A percentile compares a stretch with the other conserved stretches of the same genome.
These are phyloP conservation scores for Erithacus rubecula DNA, from an alignment of 2,797 vertebrate species.

Conservation along the genomic window DNA sequence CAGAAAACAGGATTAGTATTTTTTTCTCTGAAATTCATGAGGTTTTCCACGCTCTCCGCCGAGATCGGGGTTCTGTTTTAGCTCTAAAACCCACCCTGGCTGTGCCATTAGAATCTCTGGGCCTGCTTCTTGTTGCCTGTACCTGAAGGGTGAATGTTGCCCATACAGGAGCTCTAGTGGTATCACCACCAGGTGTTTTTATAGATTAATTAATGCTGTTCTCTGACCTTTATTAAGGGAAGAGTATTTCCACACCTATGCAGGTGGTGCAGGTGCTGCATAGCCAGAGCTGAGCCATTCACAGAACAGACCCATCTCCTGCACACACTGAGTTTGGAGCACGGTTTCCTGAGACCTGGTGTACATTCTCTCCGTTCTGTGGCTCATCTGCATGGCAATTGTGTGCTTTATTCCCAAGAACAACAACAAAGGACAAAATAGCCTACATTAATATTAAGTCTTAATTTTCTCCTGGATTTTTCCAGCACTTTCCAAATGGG, in stretches of 20 bases:
- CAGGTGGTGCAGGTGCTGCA: neutral
- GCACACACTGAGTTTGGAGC: neutral
- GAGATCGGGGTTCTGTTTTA: neutral
- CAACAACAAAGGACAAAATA: neutral
- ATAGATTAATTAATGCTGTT: neutral
- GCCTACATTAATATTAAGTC: neutral
- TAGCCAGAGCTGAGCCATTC: neutral
- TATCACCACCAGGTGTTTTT: neutral
- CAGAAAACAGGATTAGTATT: neutral
- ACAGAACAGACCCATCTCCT: neutral
- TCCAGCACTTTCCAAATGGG: neutral
- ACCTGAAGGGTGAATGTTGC: neutral
- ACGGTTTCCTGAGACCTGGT: neutral
- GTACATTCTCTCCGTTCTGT: neutral
- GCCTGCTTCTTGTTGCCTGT: neutral
- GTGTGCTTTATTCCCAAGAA: neutral
- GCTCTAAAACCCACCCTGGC: neutral
- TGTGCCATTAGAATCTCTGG: too few relatives aligned
- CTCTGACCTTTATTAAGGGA: neutral
- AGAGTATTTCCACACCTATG: neutral
- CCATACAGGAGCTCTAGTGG: neutral
- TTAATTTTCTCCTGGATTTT: neutral
- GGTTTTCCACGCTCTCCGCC: neutral
- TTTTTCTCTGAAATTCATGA: neutral
- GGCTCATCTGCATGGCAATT: neutral